Conservation (phyloP, 2,113 vertebrate genomes). For the Fukomys damarensis region DNA sequence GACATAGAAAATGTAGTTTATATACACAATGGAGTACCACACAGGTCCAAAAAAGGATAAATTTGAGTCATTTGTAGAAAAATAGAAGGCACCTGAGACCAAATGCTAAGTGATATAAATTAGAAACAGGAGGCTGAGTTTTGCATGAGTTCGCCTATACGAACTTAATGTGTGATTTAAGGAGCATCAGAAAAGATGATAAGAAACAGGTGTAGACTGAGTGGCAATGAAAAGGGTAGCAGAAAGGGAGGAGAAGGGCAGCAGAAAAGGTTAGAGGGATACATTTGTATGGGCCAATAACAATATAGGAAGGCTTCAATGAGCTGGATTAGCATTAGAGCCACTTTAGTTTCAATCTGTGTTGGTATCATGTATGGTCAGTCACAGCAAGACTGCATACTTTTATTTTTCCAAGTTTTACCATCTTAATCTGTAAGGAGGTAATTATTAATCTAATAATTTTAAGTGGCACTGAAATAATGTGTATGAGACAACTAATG, state of each 20-base stretch:
- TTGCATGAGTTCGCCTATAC: neutral
- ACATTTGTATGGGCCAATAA: rapidly evolving
- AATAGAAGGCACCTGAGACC: neutral
- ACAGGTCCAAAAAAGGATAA: neutral
- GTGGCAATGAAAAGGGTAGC: neutral
- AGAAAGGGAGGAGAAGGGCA: neutral
- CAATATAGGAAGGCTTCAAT: neutral
- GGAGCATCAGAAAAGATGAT: neutral
- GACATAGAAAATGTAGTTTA: too few species aligned
- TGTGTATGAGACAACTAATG: neutral
- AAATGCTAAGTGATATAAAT: neutral
- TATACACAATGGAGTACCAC: neutral
- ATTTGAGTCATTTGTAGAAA: neutral
- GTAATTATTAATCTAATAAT: neutral
- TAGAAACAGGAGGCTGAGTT: neutral
- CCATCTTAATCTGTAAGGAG: neutral
- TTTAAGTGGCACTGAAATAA: neutral
- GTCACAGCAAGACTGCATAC: neutral
- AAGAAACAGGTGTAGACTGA: neutral
- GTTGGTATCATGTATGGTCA: neutral
- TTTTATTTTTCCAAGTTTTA: neutral
- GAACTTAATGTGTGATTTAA: neutral
- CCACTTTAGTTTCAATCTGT: neutral
- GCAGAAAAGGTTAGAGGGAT: too few species aligned
- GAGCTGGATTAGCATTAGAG: neutral